A percentile compares a stretch with the other conserved stretches of the same genome.
Evolutionary conservation across 1,140 invertebrate species (phyloP).

Genomic region (Spodoptera litura): DNA sequence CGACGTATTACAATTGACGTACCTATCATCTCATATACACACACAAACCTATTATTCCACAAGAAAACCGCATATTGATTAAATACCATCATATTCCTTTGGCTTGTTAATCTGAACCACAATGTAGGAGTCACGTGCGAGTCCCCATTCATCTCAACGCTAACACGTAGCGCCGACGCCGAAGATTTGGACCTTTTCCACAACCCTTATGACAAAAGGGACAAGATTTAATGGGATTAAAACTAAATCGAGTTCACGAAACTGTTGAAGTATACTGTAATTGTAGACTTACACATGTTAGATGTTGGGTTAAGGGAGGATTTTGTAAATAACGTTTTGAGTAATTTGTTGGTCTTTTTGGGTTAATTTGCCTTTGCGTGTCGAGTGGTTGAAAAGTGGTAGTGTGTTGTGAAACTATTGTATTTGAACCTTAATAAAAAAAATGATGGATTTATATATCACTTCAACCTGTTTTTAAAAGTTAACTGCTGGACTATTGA

Average conservation of each 20-base stretch:
- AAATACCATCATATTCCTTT: neutral
- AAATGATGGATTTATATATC: no score
- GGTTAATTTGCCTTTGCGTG: no score
- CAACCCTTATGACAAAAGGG: slow-evolving; percentile 36
- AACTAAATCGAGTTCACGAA: slow-evolving; percentile 22
- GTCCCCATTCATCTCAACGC: slow-evolving; percentile 3
- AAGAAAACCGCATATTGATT: neutral
- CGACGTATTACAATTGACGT: no score
- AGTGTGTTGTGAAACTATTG: no score
- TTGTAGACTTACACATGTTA: slow-evolving; percentile 12
- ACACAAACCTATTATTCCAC: neutral
- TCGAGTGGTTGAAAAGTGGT: no score
- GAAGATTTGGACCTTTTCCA: slow-evolving; percentile 29
- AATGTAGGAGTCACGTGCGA: slow-evolving; percentile 8
- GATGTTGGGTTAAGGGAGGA: slow-evolving; percentile 1
- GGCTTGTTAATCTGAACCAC: slow-evolving; percentile 13
- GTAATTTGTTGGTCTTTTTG: slow-evolving; percentile 1
- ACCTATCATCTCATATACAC: no score
- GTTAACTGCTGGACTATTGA: no score
- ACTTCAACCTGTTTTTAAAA: no score
- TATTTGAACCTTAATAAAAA: no score
- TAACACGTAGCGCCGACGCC: slow-evolving; percentile 25
- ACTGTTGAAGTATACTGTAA: slow-evolving; percentile 21
- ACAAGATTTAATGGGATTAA: slow-evolving; percentile 44
- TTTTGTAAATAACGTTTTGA: slow-evolving; percentile 2